Base-by-base conservation (phyloP, 2,113 vertebrate species). In the Xiphophorus maculatus region DNA sequence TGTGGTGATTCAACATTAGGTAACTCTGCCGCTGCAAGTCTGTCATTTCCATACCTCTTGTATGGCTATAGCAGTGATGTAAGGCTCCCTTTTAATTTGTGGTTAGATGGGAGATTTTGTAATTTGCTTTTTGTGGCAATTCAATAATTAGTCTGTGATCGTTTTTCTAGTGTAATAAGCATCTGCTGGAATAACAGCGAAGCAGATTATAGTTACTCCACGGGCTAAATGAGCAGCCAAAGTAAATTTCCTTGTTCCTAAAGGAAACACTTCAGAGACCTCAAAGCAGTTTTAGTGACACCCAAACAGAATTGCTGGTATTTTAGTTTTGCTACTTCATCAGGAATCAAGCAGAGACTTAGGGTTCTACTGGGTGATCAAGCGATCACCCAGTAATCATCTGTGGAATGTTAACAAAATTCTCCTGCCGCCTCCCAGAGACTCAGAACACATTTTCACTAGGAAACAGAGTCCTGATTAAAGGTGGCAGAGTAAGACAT, bases 381-480 rank as follows among this genome's bases (percentile, higher is more conserved):
- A 35, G 62, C 7, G 61, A 90, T 78, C 77, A 28, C 28, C 28
- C 28, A 28, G 28, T 91, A 90, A 91, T 91, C 76, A 88, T 87
- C 37, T 71, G 42, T 54, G 83, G 90, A 93, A 92, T 89, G 81
- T 58, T 54, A 71, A n/a, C 61, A 80, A 87, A 91, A 90, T 91
- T 85, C 83, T 87, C 76, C 83, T 81, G 72, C 74, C 81, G 42
- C 87, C 85, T 89, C 84, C 85, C 54, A 73, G 78, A 74, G 81
- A 87, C 81, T 75, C 66, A 63, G 67, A 79, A 74, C 64, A n/a
- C 25, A 8, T 8, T 58, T 48, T 48, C 51, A 58, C 7, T 3
- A 58, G 2, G 8, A 22, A 25, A 58, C 22, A n/a, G 22, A 58
- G 9, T 22, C 1, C 51, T 58, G 51, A 58, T 58, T 58, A 58